Evolutionary conservation across 2,797 vertebrate genomes (phyloP).

Genomic region (Brotula barbata): DNA sequence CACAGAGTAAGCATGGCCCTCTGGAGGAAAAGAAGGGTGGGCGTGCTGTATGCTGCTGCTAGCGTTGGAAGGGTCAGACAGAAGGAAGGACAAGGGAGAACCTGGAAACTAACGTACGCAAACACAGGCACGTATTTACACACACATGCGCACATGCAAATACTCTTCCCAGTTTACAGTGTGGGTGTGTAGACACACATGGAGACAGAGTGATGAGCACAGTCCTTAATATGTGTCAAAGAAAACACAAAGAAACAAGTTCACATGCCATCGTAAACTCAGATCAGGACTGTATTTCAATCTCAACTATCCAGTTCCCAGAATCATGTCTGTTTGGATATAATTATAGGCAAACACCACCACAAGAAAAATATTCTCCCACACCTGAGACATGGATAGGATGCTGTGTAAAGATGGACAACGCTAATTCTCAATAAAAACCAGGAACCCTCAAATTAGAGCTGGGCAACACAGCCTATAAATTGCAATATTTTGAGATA

Average conservation of each 20-base stretch:
- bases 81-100: slow-evolving; percentile 9
- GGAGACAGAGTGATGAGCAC: slow-evolving; percentile 17
- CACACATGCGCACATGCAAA: slow-evolving; percentile 4
- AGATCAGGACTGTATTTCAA: too few species aligned
- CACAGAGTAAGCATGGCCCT: slow-evolving; percentile 22
- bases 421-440: too few species aligned
- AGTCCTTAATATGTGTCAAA: slow-evolving; percentile 2
- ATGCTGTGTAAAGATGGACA: too few species aligned
- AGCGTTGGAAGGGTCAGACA: slow-evolving; percentile 39
- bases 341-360: slow-evolving; percentile 5
- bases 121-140: slow-evolving; percentile 18
- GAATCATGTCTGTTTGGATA: slow-evolving; percentile 15
- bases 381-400: not conserved
- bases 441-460: too few species aligned
- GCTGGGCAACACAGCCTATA: too few species aligned
- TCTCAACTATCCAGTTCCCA: slow-evolving; percentile 26
- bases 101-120: slow-evolving; percentile 18
- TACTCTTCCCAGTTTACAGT: not conserved
- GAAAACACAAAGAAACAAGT: slow-evolving; percentile 23
- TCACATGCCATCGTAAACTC: slow-evolving; percentile 24
- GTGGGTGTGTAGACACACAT: slow-evolving; percentile 18
- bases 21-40: slow-evolving; percentile 21
- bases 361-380: slow-evolving; percentile 6
- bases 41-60: slow-evolving; percentile 36
- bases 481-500: too few species aligned